phyloP scores from a whole-genome alignment of 1,140 invertebrate genomes.

The Hycleus cichorii region DNA sequence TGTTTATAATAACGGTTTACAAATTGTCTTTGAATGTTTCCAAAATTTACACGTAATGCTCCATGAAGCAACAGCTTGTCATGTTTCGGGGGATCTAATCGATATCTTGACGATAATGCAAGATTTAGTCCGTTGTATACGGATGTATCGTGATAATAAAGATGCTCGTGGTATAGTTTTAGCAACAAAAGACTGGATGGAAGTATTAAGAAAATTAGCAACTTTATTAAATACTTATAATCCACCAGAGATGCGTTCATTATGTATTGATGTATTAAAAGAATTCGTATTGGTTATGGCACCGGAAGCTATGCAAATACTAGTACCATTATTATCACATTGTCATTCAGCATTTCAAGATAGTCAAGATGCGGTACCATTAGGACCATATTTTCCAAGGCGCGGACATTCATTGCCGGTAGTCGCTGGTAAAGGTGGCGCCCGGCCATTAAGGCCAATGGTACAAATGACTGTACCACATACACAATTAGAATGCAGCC shows the following conservation, averaged over 20 bases:
- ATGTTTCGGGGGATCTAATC: conserved; percentile 72
- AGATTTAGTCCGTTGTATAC: conserved; percentile 62
- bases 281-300: conserved; percentile 79
- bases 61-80: conserved; percentile 86
- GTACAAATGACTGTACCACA: conserved; percentile 82
- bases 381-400: conserved; percentile 67
- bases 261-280: conserved; percentile 75
- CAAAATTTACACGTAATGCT: conserved; percentile 89
- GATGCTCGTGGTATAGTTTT: conserved; percentile 57
- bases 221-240: conserved; percentile 87
- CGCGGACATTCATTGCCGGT: conserved; percentile 46
- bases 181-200: conserved; percentile 75
- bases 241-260: conserved; percentile 72
- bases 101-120: conserved; percentile 73
- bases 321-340: conserved; percentile 77
- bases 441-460: conserved; percentile 68
- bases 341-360: conserved; percentile 77
- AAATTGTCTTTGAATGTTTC: conserved; percentile 83
- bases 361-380: conserved; percentile 59
- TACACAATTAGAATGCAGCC: conserved; percentile 61
- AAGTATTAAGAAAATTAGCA: conserved; percentile 74
- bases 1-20: conserved; percentile 79
- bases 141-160: conserved; percentile 55
- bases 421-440: conserved; percentile 50
- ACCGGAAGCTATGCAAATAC: conserved; percentile 68